A percentile compares a stretch with the other conserved stretches of the same genome.
Conservation (phyloP, 2,113 vertebrate species). For the Melanerpes aurifrons region DNA sequence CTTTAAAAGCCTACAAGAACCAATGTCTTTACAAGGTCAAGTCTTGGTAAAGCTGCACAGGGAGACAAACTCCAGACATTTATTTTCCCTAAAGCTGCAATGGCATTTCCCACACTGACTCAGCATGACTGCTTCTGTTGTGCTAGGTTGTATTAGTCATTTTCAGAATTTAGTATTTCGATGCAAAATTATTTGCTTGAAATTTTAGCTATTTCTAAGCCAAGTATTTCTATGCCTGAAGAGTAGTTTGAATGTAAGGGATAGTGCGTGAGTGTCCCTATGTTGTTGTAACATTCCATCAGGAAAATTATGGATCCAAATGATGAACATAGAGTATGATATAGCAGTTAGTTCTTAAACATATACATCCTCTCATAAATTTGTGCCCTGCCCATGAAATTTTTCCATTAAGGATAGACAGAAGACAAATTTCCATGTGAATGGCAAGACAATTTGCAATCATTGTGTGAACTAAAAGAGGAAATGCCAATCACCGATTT, state of each 20-base stretch:
- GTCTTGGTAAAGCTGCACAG: neutral
- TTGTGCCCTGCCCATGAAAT: neutral
- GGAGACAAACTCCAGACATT: neutral
- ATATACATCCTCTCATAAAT: neutral
- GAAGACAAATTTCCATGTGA: conserved; percentile 22
- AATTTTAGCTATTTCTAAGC: neutral
- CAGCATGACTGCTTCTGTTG: neutral
- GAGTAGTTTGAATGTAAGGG: neutral
- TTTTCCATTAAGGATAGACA: neutral
- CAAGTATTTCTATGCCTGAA: neutral
- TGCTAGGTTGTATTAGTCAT: neutral
- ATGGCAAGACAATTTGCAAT: neutral
- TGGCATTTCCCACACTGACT: neutral
- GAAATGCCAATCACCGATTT: conserved; percentile 3
- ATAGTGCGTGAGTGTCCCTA: neutral
- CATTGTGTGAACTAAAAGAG: neutral
- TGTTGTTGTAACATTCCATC: neutral
- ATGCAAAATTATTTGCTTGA: neutral
- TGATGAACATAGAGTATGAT: neutral
- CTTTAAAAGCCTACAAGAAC: neutral
- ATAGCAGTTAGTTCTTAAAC: neutral
- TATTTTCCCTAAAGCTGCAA: neutral
- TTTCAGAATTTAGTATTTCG: neutral
- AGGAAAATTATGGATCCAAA: neutral
- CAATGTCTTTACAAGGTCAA: neutral